A percentile compares a stretch with the other conserved stretches of the same genome.
Conservation (phyloP, 1,140 invertebrate species). For the Drosophila truncata region DNA sequence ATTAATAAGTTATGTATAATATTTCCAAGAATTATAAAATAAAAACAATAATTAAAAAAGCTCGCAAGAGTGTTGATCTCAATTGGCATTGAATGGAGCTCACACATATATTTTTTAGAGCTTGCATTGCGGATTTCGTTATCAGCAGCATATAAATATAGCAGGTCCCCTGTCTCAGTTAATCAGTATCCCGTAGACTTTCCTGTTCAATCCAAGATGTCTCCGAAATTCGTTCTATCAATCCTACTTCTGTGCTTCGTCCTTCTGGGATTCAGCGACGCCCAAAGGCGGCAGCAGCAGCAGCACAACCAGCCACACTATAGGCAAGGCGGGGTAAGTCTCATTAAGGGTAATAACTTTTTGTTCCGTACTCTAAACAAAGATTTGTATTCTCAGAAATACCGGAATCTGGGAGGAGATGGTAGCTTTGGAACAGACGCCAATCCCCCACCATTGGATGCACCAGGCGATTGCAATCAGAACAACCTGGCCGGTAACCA, state of each 20-base stretch:
- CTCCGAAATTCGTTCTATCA: not conserved
- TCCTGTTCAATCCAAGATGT: not conserved
- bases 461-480: not conserved
- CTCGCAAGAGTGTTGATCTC: not conserved
- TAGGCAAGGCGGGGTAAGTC: not conserved
- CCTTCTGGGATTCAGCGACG: not conserved
- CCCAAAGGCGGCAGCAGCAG: not conserved
- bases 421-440: no score
- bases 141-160: constrained; percentile 14
- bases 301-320: not conserved
- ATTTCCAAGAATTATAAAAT: not conserved
- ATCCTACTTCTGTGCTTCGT: not conserved
- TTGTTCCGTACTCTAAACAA: no score
- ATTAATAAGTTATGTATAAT: no score
- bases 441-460: not conserved
- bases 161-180: not conserved
- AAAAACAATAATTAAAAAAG: constrained; percentile 7
- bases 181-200: constrained; percentile 1
- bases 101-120: not conserved
- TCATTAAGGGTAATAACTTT: no score
- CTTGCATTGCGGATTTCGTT: not conserved
- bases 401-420: not conserved
- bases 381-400: not conserved
- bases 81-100: not conserved
- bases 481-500: not conserved